Evolutionary conservation across 2,113 vertebrate genomes (phyloP), one percentile per base, ranked within the genome.

Genomic region (Chaenogobius annularis): DNA sequence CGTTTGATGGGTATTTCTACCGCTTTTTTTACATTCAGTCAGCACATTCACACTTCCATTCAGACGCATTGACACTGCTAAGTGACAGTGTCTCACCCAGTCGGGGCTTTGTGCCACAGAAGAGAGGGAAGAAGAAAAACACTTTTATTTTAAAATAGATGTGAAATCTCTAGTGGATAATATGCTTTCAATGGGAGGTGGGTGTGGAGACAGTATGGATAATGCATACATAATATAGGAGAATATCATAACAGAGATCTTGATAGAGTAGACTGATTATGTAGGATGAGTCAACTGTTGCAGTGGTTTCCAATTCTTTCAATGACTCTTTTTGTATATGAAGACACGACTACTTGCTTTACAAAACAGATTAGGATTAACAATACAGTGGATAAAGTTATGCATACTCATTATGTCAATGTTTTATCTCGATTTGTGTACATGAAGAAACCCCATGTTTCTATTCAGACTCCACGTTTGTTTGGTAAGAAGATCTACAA

Each of bases 141-240:
- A 72, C 78, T 85, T 86, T 88, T 89, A n/a, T 63, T 89, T 90
- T 85, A 74, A 90, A 89, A 92, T 90, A 91, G 90, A 91, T 88
- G 83, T 88, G 80, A 89, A 89, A 91, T 91, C 91, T 90, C 88
- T 82, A 58, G 81, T 85, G 85, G 83, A 90, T 89, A 88, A 93
- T 90, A 79, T 84, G 77, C 76, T 88, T 88, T 90, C 83, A 90
- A 84, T 83, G 75, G 77, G 72, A 89, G 81, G 90, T 89, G 89
- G 89, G 89, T 83, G 89, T 86, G 85, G 82, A 88, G 83, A 89
- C 87, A 86, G 89, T 88, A 74, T 58, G 86, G 74, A 78, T 79
- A 90, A 73, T 50, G 59, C 82, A 70, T 78, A 84, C 78, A 85
- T 80, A 87, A 89, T 85, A 83, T 82, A 69, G 73, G 26, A 80